Evolutionary conservation across 2,797 vertebrate genomes (phyloP), one percentile per base, ranked within the genome.

Genomic region (Melanotaenia parkinsoni): DNA sequence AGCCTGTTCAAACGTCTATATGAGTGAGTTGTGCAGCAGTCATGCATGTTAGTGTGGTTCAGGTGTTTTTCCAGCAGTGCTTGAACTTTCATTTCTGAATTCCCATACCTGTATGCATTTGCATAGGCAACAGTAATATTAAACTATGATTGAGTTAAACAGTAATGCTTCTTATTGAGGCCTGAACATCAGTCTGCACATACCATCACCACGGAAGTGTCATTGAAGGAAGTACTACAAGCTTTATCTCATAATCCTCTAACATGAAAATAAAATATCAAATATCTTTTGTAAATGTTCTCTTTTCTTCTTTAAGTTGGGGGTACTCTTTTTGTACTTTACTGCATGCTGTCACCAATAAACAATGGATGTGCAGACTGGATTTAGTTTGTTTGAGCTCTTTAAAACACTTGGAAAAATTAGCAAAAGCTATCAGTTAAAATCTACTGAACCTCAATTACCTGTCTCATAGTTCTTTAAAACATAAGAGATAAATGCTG

Each of bases 401-500:
- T 59, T 33, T 18, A 64, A 61, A 30, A 22, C 3, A 24, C 11
- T 14, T 18, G 12, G 12, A 18, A 4, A 64, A 54, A 65, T 38
- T n/a, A 51, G 53, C 33, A 50, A 51, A 26, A 14, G n/a, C 4
- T 16, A 35, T 22, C 2, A 12, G 12, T 18, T 56, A 10, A 40
- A n/a, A 38, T 57, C 33, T 14, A 1, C 1, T 43, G 11, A n/a
- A 32, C 54, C 53, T 22, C 20, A 13, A 28, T 33, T 20, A 45
- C 13, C 16, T 65, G 51, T 67, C 73, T 77, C 67, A 86, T 85
- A n/a, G 30, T 53, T 84, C 76, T 84, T 86, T 73, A 87, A 80
- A 86, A 88, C 79, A 78, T 70, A 73, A 64, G 76, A 79, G 63
- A 79, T 40, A 0, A 50, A 22, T 51, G n/a, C n/a, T 51, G n/a